These are phyloP conservation scores for Drosophila phalerata DNA, from an alignment of 2,888 invertebrate species.

Conservation along the genomic window DNA sequence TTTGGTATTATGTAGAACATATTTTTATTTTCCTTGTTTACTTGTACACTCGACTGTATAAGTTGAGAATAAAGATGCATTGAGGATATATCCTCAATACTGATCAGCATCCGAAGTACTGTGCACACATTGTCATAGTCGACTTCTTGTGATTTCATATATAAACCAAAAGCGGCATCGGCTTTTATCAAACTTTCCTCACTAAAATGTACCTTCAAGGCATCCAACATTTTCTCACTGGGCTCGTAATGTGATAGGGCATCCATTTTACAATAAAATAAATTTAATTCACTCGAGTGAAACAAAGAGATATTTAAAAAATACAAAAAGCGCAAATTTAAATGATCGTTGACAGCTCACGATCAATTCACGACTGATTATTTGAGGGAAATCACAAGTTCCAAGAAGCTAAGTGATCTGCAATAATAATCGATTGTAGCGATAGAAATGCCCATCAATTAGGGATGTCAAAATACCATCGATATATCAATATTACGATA, in stretches of 20 bases:
- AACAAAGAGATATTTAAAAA: too few relatives aligned
- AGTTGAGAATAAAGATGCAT: constrained; percentile 2
- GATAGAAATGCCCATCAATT: background rate
- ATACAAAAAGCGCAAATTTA: background rate
- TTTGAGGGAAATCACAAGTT: background rate
- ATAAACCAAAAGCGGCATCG: background rate
- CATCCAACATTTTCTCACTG: background rate
- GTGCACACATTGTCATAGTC: constrained; percentile 12
- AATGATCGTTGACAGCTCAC: background rate
- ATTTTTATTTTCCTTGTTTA: background rate
- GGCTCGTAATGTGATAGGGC: background rate
- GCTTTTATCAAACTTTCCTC: constrained; percentile 1
- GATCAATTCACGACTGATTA: background rate
- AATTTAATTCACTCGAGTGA: background rate
- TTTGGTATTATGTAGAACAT: background rate
- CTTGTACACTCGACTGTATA: background rate
- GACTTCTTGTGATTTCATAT: background rate
- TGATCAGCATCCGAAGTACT: constrained; percentile 1
- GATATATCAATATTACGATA: too few relatives aligned
- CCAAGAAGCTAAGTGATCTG: background rate
- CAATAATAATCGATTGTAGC: background rate
- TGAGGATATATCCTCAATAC: constrained; percentile 7
- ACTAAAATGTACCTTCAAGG: background rate
- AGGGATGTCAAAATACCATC: too few relatives aligned
- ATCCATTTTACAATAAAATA: background rate